Conservation (phyloP, 2,113 vertebrate species). For the Terrapene triunguis region DNA sequence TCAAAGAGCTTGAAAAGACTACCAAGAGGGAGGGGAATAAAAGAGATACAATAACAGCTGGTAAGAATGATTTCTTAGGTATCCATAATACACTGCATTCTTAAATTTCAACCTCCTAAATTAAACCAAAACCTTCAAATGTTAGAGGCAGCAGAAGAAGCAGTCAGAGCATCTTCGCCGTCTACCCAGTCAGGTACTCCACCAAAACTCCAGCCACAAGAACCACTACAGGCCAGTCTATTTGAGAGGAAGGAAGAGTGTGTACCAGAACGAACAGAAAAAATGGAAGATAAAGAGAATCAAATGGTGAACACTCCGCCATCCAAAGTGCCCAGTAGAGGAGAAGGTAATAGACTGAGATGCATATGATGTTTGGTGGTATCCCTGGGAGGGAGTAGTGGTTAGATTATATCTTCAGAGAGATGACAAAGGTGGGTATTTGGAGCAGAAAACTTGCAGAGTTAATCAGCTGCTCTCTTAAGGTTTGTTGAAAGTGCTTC, state of each 20-base stretch:
- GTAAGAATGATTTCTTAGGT: slow-evolving; percentile 35
- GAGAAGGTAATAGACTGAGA: slow-evolving; percentile 74
- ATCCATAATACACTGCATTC: neutral
- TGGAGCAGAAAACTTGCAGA: neutral
- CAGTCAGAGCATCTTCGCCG: slow-evolving; percentile 68
- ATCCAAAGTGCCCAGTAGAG: slow-evolving; percentile 77
- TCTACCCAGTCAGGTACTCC: slow-evolving; percentile 76
- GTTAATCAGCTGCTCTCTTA: neutral
- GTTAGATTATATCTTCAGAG: neutral
- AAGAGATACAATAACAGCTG: slow-evolving; percentile 67
- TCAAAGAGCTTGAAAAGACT: slow-evolving; percentile 89
- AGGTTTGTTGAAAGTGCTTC: neutral
- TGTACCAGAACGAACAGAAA: slow-evolving; percentile 74
- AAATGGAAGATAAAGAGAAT: slow-evolving; percentile 79
- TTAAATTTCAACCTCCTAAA: neutral
- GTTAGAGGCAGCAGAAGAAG: slow-evolving; percentile 81
- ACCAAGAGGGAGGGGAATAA: slow-evolving; percentile 82
- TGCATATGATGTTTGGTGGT: neutral
- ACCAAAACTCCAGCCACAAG: slow-evolving; percentile 77
- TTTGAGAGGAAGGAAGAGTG: slow-evolving; percentile 80
- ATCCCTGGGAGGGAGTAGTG: neutral
- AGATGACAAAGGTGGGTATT: neutral
- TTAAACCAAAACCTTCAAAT: slow-evolving; percentile 28
- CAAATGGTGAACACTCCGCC: slow-evolving; percentile 52
- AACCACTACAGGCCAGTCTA: slow-evolving; percentile 52